Percentiles rank a stretch among this genome's conserved stretches.
These are phyloP conservation scores for Heterohyrax brucei DNA, from an alignment of 2,797 vertebrate species.

Conservation along the genomic window DNA sequence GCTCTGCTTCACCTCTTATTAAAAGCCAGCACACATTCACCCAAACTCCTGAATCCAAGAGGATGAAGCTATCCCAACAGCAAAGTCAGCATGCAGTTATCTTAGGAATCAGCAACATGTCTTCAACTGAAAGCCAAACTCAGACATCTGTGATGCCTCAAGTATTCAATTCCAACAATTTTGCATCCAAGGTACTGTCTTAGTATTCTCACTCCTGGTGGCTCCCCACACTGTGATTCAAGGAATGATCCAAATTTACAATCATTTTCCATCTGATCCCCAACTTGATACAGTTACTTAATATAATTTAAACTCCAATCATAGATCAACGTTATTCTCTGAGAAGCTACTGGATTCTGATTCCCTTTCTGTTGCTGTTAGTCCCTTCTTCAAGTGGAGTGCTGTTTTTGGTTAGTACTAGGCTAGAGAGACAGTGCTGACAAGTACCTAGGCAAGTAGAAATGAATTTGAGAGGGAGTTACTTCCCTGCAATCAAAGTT, in stretches of 20 bases:
- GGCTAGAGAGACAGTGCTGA: too few species aligned
- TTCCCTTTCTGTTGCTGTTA: too few species aligned
- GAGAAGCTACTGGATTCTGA: background rate
- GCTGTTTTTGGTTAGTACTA: too few species aligned
- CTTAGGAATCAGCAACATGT: background rate
- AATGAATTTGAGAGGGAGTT: too few species aligned
- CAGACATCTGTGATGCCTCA: background rate
- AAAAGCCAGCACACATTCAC: background rate
- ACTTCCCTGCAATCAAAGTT: too few species aligned
- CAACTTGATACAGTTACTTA: background rate
- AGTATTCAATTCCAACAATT: background rate
- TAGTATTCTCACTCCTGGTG: accelerated
- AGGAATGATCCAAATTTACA: accelerated
- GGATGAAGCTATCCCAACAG: background rate
- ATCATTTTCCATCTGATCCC: background rate
- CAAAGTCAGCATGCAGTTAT: background rate
- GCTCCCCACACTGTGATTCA: too few species aligned
- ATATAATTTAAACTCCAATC: background rate
- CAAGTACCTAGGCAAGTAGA: too few species aligned
- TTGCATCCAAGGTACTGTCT: background rate
- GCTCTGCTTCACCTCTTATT: background rate
- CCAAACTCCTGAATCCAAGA: background rate
- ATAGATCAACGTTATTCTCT: background rate
- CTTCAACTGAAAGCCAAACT: background rate
- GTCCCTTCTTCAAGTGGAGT: too few species aligned